Evolutionary conservation across 2,113 vertebrate genomes (phyloP), one percentile per base, ranked within the genome.

Genomic region (Cynopterus brachyotis): DNA sequence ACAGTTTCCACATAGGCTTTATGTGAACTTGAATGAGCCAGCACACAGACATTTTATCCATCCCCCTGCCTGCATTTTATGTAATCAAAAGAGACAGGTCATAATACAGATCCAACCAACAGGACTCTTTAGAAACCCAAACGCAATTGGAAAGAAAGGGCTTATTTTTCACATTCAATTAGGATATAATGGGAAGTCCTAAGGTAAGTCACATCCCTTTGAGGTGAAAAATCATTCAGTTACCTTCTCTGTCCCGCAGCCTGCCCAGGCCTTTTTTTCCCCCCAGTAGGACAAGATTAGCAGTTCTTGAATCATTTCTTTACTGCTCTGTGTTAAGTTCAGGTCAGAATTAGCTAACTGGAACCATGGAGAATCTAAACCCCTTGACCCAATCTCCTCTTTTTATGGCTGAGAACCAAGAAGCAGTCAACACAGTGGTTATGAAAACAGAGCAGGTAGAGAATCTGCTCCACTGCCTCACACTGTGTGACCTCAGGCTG

Each of bases 281-380:
- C n/a, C 47, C 40, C 17, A 7, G 5, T 20, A 32, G 28, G 40
- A 47, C 32, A 73, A 89, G 50, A 79, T 13, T 40, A 66, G 64
- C 47, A 30, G 17, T 53, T 73, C 62, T 64, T 84, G 76, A 70
- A 64, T 84, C 82, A 82, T 76, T 94, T 69, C 88, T 87, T 91
- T 62, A 47, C 42, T n/a, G 42, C 9, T 2, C 22, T 53, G 28
- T 6, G 50, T 42, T 55, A 55, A 50, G 20, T 53, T 75, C 53
- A 78, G 76, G 76, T 84, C 12, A 64, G 40, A 88, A 72, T 88
- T 40, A 78, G 45, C 89, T 92, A 64, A 78, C 32, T 84, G 22
- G 2, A 69, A 59, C 78, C 83, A 83, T 13, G 50, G 42, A 84
- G 30, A 81, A 69, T 69, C 40, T 69, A 81, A 69, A 55, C 19